Conservation (phyloP, 2,113 vertebrate species). For the Solea solea region DNA sequence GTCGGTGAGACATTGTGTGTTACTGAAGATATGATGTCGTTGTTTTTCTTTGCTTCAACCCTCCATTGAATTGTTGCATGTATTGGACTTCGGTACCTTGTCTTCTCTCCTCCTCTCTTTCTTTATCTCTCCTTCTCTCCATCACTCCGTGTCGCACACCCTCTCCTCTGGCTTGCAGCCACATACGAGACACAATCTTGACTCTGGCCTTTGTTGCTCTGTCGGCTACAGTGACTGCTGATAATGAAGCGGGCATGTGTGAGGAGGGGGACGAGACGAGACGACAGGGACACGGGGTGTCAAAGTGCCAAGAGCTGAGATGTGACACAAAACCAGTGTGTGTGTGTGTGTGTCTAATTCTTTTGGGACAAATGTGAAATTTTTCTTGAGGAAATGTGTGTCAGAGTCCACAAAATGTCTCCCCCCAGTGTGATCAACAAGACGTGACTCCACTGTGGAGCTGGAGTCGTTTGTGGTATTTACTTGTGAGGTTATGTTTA, state of each 20-base stretch:
- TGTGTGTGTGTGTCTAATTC: neutral
- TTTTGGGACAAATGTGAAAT: neutral
- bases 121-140: slow-evolving; percentile 7
- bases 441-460: slow-evolving; percentile 20
- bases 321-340: neutral
- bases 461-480: neutral
- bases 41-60: too few relatives aligned
- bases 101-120: neutral
- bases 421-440: slow-evolving; percentile 8
- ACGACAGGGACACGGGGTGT: neutral
- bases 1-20: too few relatives aligned
- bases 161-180: slow-evolving; percentile 1
- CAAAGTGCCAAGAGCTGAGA: slow-evolving; percentile 9
- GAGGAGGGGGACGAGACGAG: neutral
- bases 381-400: neutral
- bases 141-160: neutral
- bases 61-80: too few relatives aligned
- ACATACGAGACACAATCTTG: slow-evolving; percentile 12
- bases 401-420: slow-evolving; percentile 27
- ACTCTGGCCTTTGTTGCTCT: slow-evolving; percentile 32
- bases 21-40: too few relatives aligned
- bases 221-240: slow-evolving; percentile 19
- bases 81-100: neutral
- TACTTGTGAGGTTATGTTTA: too few relatives aligned
- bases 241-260: slow-evolving; percentile 33